Percentiles rank a stretch among this genome's conserved stretches.
These are phyloP conservation scores for Archivesica marissinica DNA, from an alignment of 1,140 invertebrate genomes.

Conservation along the genomic window DNA sequence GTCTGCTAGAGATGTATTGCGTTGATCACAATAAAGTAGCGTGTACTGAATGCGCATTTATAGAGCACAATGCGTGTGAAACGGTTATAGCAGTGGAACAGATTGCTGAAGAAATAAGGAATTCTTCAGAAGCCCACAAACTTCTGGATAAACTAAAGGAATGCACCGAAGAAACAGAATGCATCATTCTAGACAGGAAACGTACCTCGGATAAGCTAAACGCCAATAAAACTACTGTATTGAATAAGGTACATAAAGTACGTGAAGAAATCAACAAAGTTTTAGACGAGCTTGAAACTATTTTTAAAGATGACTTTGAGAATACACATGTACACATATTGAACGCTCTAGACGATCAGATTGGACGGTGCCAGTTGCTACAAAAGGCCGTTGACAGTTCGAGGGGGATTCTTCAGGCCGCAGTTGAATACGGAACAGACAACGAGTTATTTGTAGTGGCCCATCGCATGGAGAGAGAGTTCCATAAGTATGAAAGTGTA, in stretches of 20 bases:
- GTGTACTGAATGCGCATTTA: slow-evolving; percentile 20
- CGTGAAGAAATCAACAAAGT: slow-evolving; percentile 42
- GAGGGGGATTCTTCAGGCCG: slow-evolving; percentile 40
- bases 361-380: slow-evolving; percentile 51
- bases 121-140: slow-evolving; percentile 58
- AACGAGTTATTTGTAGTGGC: slow-evolving; percentile 61
- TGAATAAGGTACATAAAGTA: slow-evolving; percentile 25
- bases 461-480: slow-evolving; percentile 55
- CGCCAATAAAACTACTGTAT: slow-evolving; percentile 21
- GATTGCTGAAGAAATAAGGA: slow-evolving; percentile 49
- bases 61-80: slow-evolving; percentile 37
- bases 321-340: slow-evolving; percentile 25
- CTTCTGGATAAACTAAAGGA: slow-evolving; percentile 55
- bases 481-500: slow-evolving; percentile 57
- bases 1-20: slow-evolving; percentile 44
- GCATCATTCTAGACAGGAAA: slow-evolving; percentile 53
- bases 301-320: slow-evolving; percentile 55
- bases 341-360: slow-evolving; percentile 44
- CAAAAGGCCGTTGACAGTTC: slow-evolving; percentile 58
- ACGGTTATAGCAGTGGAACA: slow-evolving; percentile 39
- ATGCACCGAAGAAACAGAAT: slow-evolving; percentile 54
- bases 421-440: slow-evolving; percentile 57
- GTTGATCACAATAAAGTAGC: slow-evolving; percentile 58
- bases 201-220: slow-evolving; percentile 40
- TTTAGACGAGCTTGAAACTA: slow-evolving; percentile 44